phyloP scores from a whole-genome alignment of 2,113 vertebrate genomes.

The Vicugna pacos region DNA sequence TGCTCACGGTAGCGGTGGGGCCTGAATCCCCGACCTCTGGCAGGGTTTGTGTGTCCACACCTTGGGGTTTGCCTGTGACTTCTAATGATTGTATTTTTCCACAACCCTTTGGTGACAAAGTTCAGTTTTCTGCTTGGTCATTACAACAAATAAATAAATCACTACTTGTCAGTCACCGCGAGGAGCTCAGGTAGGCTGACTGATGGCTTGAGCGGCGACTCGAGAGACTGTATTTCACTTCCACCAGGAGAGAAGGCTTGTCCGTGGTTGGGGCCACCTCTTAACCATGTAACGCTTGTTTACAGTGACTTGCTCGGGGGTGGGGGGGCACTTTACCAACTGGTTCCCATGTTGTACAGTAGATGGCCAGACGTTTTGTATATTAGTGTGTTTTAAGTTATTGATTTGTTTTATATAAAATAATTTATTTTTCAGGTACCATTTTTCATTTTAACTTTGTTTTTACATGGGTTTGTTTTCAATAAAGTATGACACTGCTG shows the following conservation, averaged over 20 bases:
- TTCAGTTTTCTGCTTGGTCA: conserved; percentile 80
- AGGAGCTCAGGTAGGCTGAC: conserved; percentile 71
- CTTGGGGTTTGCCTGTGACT: conserved; percentile 49
- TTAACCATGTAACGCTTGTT: conserved; percentile 83
- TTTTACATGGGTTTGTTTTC: conserved; percentile 92
- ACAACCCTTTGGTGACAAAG: conserved; percentile 48
- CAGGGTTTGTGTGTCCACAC: conserved; percentile 50
- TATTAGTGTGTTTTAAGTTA: conserved; percentile 91
- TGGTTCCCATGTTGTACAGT: conserved; percentile 90
- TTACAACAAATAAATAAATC: conserved; percentile 75
- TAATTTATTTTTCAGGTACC: conserved; percentile 92
- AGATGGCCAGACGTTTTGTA: conserved; percentile 90
- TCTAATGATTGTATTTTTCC: conserved; percentile 66
- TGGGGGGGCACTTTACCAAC: conserved; percentile 87
- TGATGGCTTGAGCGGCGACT: conserved; percentile 72
- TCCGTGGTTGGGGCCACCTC: conserved; percentile 72
- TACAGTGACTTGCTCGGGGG: conserved; percentile 84
- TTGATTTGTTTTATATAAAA: conserved; percentile 91
- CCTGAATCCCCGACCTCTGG: conserved; percentile 18
- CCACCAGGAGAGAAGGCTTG: conserved; percentile 62
- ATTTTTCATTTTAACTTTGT: conserved; percentile 91
- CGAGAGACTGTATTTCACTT: conserved; percentile 73
- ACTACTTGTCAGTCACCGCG: conserved; percentile 68
- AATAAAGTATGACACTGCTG: conserved; percentile 92
- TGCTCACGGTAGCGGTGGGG: conserved; percentile 23